phyloP scores from a whole-genome alignment of 2,888 invertebrate species.

The Vesta saturnalis region DNA sequence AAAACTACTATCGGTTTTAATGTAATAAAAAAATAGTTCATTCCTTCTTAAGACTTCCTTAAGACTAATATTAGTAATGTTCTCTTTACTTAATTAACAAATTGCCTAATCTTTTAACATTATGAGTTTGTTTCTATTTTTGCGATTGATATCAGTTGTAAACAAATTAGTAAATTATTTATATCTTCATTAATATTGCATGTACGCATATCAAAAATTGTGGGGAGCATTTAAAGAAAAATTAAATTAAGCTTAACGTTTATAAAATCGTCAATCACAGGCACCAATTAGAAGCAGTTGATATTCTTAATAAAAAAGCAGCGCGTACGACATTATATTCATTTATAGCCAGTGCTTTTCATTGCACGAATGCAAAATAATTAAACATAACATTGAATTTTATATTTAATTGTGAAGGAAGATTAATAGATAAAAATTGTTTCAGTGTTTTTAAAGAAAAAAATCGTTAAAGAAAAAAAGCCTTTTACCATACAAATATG shows the following conservation, averaged over 20 bases:
- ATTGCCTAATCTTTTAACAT: too few relatives aligned
- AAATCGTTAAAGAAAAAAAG: background rate
- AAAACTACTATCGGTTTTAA: conserved; percentile 10
- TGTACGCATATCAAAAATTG: background rate
- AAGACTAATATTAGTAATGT: too few relatives aligned
- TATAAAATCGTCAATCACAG: conserved; percentile 1
- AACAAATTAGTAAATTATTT: background rate
- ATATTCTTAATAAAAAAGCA: conserved; percentile 12
- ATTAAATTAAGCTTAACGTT: conserved; percentile 2
- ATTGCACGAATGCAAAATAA: conserved; percentile 7
- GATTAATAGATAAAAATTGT: conserved; percentile 8
- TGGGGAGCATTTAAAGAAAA: background rate
- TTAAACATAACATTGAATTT: background rate
- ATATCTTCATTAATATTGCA: conserved; percentile 4
- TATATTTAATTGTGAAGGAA: background rate
- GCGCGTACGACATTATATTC: background rate
- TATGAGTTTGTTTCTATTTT: background rate
- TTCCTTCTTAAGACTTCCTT: too few relatives aligned
- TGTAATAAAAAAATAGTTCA: background rate
- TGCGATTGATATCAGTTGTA: background rate
- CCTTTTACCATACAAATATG: background rate
- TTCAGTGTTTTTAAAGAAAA: background rate
- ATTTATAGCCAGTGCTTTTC: background rate
- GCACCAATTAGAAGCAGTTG: background rate
- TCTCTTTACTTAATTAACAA: too few relatives aligned